Base-by-base conservation (phyloP, 2,113 vertebrate genomes). In the Melanotaenia duboulayi region DNA sequence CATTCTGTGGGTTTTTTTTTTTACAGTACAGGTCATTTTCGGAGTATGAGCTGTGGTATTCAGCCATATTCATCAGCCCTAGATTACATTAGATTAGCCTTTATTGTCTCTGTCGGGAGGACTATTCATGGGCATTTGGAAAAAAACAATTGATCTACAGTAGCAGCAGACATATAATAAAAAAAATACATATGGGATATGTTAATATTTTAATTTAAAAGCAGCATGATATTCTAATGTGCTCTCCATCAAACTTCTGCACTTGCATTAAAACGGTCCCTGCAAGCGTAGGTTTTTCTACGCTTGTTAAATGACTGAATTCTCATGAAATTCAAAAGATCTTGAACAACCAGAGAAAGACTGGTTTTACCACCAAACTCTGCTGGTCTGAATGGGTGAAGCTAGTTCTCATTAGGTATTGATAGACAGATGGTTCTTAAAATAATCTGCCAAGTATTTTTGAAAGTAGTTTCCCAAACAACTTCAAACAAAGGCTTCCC, bases 1-100 rank as follows among this genome's bases (percentile, higher is more conserved):
- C 79, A 83, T 61, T 55, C 57, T 69, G 54, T 74, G 55, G 66
- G n/a, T n/a, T n/a, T n/a, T n/a, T n/a, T n/a, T n/a, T n/a, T n/a
- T n/a, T n/a, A n/a, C n/a, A n/a, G n/a, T n/a, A n/a, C n/a, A n/a
- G 71, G 70, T 80, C 68, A 52, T 68, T 74, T 80, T 83, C 37
- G 2, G 22, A 52, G 1, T 46, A 37, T 25, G 24, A 71, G 60
- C 59, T 67, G 61, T 14, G 49, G 66, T 56, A n/a, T n/a, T n/a
- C n/a, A n/a, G n/a, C n/a, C 77, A 73, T 60, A 71, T 52, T 19
- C 58, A 55, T 71, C 32, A 3, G 9, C 20, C 14, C 17, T 62
- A n/a, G 35, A 48, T 48, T 48, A 48, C 44, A 19, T 48, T n/a
- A 48, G 44, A 48, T 48, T 48, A 48, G 44, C 44, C 42, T 46